Base-by-base conservation (phyloP, 1,140 invertebrate species). In the Drosophila asahinai region DNA sequence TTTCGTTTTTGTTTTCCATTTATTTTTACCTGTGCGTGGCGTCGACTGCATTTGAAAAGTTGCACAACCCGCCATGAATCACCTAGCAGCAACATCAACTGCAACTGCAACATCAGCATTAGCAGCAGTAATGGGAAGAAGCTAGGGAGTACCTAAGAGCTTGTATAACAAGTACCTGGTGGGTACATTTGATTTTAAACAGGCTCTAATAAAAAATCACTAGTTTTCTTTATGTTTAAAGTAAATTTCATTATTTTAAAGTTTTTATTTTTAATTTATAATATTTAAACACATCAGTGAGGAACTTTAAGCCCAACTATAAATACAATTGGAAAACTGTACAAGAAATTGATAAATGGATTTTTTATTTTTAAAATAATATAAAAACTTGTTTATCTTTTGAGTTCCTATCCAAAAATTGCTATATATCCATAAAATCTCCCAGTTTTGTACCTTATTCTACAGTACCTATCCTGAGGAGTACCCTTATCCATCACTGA, bases 31-130 rank as follows among this genome's bases (percentile, higher is more conserved):
- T 11, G 55, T 74, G 58, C 67, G 54, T 60, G 47, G 67, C 47
- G 22, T 3, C 9, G 33, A 11, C 45, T 38, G 36, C 72, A 58
- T 42, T 38, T 48, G 40, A 15, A 76, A 51, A 67, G 75, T 84
- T 84, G 81, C 81, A 84, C 81, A 84, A 84, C 55, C 43, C 55
- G 58, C 40, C 14, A 59, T 82, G 80, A 83, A 58, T 82, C 80
- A 82, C 49, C 81, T 25, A 66, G 25, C 58, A 64, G 19, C 73
- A 77, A 61, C 60, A 47, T 42, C 40, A 62, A 57, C 19, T 40
- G 19, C 36, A 57, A 57, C 54, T 57, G 54, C 55, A 65, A 42
- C 57, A 65, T 40, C 57, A 65, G 19, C 57, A 62, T 43, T 62
- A 58, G 27, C 52, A 72, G 30, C 33, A 68, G 52, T 25, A 36